phyloP scores from a whole-genome alignment of 2,113 vertebrate species.

The Dasyprocta punctata region DNA sequence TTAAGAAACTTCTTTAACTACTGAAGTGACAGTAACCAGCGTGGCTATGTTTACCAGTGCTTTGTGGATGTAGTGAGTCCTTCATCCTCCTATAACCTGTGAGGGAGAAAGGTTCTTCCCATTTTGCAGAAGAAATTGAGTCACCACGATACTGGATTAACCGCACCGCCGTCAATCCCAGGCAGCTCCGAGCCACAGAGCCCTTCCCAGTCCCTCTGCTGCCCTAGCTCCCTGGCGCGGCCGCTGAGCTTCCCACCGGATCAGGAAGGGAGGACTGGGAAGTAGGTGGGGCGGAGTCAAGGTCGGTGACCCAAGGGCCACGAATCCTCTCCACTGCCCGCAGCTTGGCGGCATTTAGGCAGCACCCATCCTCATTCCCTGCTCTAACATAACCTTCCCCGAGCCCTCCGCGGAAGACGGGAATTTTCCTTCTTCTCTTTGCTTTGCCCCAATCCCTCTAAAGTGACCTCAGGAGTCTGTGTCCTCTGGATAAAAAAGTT shows the following conservation, averaged over 20 bases:
- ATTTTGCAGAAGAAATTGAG: constrained; percentile 10
- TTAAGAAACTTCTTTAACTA: background rate
- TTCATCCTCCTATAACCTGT: background rate
- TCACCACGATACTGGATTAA: background rate
- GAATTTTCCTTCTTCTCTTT: background rate
- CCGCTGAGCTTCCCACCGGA: background rate
- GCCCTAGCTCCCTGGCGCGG: background rate
- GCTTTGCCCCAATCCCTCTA: background rate
- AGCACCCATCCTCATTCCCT: no score
- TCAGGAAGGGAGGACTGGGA: background rate
- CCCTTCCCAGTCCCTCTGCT: background rate
- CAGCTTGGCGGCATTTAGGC: background rate
- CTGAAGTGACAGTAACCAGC: background rate
- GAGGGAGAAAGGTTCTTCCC: background rate
- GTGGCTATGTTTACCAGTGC: background rate
- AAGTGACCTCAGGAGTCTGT: background rate
- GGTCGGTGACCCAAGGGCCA: background rate
- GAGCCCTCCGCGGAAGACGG: no score
- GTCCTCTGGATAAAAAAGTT: background rate
- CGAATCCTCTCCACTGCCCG: background rate
- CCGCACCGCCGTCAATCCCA: background rate
- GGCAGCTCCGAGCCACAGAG: background rate
- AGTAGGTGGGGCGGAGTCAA: background rate
- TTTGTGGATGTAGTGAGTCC: background rate
- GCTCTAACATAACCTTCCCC: background rate